Evolutionary conservation across 2,888 invertebrate species (phyloP).

Genomic region (Thecocarcelia acutangulata): DNA sequence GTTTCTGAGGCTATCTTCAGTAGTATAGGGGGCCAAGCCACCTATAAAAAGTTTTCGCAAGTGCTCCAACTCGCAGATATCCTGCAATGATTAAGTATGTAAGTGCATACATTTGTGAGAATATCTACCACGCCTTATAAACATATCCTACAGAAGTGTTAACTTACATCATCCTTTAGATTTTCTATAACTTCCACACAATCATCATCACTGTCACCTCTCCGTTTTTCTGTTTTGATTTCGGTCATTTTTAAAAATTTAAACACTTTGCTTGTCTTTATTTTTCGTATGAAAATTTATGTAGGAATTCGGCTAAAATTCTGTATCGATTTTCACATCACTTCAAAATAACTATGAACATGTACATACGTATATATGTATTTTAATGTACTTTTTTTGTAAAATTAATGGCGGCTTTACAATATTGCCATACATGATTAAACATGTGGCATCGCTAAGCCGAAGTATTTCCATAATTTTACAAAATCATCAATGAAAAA

Average conservation of each 20-base stretch:
- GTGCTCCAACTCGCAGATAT: constrained; percentile 84
- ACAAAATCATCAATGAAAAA: too few species aligned
- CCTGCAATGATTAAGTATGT: constrained; percentile 72
- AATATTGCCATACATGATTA: not conserved
- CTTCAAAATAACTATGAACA: not conserved
- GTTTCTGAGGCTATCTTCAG: constrained; percentile 92
- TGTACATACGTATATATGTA: not conserved
- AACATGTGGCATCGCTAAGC: not conserved
- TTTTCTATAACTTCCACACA: constrained; percentile 39
- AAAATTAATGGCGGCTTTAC: not conserved
- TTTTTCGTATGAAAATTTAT: too few species aligned
- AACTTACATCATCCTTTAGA: constrained; percentile 74
- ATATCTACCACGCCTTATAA: not conserved
- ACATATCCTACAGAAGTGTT: not conserved
- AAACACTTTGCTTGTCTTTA: not conserved
- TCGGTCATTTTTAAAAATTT: not conserved
- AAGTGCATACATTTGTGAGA: not conserved
- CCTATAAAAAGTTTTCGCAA: constrained; percentile 96
- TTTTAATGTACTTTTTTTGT: not conserved
- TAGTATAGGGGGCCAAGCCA: constrained; percentile 96
- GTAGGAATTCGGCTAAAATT: constrained; percentile 29
- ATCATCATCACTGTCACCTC: too few species aligned
- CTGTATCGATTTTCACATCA: constrained; percentile 46
- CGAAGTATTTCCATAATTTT: too few species aligned
- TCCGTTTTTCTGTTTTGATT: not conserved